phyloP scores from a whole-genome alignment of 2,888 invertebrate genomes.

The Nemapogon koenigi region DNA sequence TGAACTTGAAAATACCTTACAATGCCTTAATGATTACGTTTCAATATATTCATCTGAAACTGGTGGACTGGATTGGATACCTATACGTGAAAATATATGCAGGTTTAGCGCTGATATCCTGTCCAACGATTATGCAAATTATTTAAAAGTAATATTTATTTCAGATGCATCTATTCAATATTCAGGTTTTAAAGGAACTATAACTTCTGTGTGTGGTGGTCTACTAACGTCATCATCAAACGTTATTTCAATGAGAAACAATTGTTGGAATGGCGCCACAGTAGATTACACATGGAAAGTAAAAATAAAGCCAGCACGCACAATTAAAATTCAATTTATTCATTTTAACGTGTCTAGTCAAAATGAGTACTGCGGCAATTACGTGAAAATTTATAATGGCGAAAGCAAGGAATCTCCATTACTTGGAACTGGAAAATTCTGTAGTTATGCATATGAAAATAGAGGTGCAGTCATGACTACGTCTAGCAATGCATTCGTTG shows the following conservation, averaged over 20 bases:
- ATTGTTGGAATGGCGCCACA: slow-evolving; percentile 21
- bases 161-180: slow-evolving; percentile 66
- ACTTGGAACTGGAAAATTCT: slow-evolving; percentile 76
- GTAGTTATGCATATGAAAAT: slow-evolving; percentile 52
- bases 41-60: slow-evolving; percentile 62
- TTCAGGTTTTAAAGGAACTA: slow-evolving; percentile 72
- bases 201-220: slow-evolving; percentile 75
- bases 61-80: slow-evolving; percentile 56
- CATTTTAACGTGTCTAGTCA: slow-evolving; percentile 64
- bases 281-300: slow-evolving; percentile 76
- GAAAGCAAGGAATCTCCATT: slow-evolving; percentile 72
- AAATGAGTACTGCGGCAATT: slow-evolving; percentile 29
- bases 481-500: slow-evolving; percentile 61
- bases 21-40: slow-evolving; percentile 70
- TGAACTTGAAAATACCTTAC: slow-evolving; percentile 62
- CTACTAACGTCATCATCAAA: slow-evolving; percentile 64
- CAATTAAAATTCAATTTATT: slow-evolving; percentile 70
- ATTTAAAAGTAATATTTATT: slow-evolving; percentile 72
- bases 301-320: slow-evolving; percentile 74
- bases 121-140: slow-evolving; percentile 35
- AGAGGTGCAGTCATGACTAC: slow-evolving; percentile 52
- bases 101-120: slow-evolving; percentile 31
- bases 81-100: slow-evolving; percentile 63
- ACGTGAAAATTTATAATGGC: slow-evolving; percentile 76
- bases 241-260: slow-evolving; percentile 36